These are phyloP conservation scores for Cyclura pinguis DNA, from an alignment of 2,797 vertebrate genomes.

Conservation along the genomic window DNA sequence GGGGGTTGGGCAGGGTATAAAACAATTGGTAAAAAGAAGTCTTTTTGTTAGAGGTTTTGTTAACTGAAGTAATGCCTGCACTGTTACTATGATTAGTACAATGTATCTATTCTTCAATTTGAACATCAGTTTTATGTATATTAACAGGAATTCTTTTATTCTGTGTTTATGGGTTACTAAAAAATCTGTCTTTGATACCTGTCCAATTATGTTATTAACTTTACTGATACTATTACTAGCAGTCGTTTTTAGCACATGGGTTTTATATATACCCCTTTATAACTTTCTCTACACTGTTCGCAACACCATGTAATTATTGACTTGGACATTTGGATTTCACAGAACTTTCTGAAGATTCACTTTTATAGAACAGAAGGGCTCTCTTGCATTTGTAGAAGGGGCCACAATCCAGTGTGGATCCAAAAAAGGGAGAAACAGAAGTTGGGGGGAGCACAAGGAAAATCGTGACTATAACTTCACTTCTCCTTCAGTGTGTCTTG, in stretches of 20 bases:
- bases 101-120: too few relatives aligned
- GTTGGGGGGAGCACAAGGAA: background rate
- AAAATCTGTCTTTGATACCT: background rate
- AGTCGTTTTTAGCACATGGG: background rate
- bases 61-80: too few relatives aligned
- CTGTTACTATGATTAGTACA: too few relatives aligned
- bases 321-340: background rate
- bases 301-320: background rate
- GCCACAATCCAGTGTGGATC: background rate
- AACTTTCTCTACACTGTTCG: background rate
- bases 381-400: background rate
- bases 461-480: background rate
- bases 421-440: background rate
- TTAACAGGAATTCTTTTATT: background rate
- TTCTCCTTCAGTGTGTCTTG: background rate
- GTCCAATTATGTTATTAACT: background rate
- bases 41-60: too few relatives aligned
- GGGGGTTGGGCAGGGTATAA: too few relatives aligned
- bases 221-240: slow-evolving; percentile 3
- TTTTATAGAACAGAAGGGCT: background rate
- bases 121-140: too few relatives aligned
- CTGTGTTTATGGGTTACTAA: background rate
- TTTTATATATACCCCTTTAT: background rate
- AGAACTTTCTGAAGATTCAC: background rate
- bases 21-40: too few relatives aligned